These are phyloP conservation scores for Chionodraco myersi DNA, from an alignment of 2,113 vertebrate species.

Conservation along the genomic window DNA sequence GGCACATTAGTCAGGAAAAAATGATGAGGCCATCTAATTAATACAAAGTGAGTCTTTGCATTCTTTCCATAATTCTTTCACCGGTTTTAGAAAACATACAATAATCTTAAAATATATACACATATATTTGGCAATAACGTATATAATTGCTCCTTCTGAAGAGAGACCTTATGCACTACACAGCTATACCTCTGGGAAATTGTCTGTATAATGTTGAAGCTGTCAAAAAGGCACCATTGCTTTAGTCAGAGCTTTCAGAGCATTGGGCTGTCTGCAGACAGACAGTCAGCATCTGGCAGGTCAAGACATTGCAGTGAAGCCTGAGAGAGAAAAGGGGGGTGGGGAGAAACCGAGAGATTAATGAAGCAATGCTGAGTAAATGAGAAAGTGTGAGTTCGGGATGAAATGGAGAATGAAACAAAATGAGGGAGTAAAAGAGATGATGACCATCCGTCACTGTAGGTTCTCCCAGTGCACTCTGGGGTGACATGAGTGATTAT, in stretches of 20 bases:
- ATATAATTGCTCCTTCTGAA: not conserved
- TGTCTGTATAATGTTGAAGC: conserved; percentile 11
- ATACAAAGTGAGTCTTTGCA: not conserved
- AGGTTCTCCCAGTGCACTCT: conserved; percentile 57
- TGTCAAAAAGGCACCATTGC: conserved; percentile 9
- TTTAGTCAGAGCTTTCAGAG: not conserved
- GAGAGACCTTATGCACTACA: not conserved
- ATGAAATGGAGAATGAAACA: conserved; percentile 35
- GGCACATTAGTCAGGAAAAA: not conserved
- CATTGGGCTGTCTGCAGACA: not conserved
- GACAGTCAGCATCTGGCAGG: conserved; percentile 29
- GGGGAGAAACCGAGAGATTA: conserved; percentile 35
- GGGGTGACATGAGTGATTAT: conserved; percentile 66
- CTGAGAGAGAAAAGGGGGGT: not conserved
- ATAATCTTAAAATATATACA: not conserved
- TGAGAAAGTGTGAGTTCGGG: conserved; percentile 16
- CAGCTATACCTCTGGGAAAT: conserved; percentile 7
- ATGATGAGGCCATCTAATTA: not conserved
- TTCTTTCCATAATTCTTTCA: not conserved
- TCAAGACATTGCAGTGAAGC: conserved; percentile 28
- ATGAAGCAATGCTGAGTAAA: conserved; percentile 50
- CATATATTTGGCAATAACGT: not conserved
- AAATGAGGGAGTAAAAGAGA: conserved; percentile 45
- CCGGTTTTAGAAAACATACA: not conserved
- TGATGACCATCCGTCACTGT: conserved; percentile 67